Evolutionary conservation across 2,113 vertebrate species (phyloP).

Genomic region (Miniopterus natalensis): DNA sequence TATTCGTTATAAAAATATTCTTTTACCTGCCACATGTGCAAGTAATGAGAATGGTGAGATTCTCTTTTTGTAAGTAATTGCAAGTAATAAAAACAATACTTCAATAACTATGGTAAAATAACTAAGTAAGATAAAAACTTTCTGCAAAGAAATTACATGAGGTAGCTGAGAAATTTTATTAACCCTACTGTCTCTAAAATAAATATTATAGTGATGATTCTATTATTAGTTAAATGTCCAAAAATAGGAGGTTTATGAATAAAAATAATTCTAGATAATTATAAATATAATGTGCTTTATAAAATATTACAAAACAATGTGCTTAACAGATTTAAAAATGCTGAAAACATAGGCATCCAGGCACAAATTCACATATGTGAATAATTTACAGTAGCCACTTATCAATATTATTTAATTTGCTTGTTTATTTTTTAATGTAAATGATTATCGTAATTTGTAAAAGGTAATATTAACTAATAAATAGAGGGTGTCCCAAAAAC

Average conservation of each 20-base stretch:
- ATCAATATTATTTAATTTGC: neutral
- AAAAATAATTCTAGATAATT: neutral
- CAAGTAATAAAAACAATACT: slow-evolving; percentile 49
- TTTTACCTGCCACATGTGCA: slow-evolving; percentile 80
- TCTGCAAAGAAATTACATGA: neutral
- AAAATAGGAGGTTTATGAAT: neutral
- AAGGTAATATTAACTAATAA: neutral
- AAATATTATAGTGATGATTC: neutral
- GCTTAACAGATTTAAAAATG: neutral
- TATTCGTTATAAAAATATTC: slow-evolving; percentile 79
- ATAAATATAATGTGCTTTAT: neutral
- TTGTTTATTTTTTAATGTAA: neutral
- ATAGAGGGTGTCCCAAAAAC: too few relatives aligned
- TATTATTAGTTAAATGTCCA: neutral
- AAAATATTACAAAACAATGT: neutral
- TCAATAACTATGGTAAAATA: slow-evolving; percentile 42
- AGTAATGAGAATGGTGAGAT: slow-evolving; percentile 71
- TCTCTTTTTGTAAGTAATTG: slow-evolving; percentile 8
- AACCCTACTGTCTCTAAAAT: neutral
- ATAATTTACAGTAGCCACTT: neutral
- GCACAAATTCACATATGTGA: neutral
- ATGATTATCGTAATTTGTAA: neutral
- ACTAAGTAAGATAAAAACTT: slow-evolving; percentile 5
- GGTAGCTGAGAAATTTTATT: neutral
- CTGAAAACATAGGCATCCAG: neutral